Base-by-base conservation (phyloP, 1,140 invertebrate species). In the Ptiloglossa arizonensis region DNA sequence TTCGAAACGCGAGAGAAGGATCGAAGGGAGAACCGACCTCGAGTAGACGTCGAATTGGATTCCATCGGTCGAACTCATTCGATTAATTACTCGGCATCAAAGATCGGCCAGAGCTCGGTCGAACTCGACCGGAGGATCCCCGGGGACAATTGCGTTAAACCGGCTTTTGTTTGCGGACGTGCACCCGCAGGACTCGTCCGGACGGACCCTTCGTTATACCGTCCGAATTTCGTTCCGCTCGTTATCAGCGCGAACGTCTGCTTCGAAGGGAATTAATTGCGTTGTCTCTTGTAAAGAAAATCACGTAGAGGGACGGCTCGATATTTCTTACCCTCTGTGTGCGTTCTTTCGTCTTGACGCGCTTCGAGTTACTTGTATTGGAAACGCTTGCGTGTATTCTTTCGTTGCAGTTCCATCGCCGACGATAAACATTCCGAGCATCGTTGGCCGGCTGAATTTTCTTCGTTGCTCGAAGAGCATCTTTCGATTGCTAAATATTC, bases 11-110 rank as follows among this genome's bases (percentile, higher is more conserved):
- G 35, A 44, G 35, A 17, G 57, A 1, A 35, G 57, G 17, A 19
- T 3, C 24, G 54, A 57, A 32, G 27, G 27, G 9, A 4, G 38
- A 4, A 19, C 22, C 62, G 41, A 46, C 27, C n/a, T 38, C 41
- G 9, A 13, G 22, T n/a, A 38, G 60, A 63, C 60, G 62, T 46
- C 41, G 41, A 64, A 64, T 64, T 48, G 69, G 41, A 71, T 63
- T 54, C 67, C 75, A 59, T 71, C 32, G 64, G 54, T 44, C 44
- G 54, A 38, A 64, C 69, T 62, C 76, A 44, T 72, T 46, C 69
- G 52, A 72, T 68, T 62, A 76, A 76, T 76, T 76, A 76, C 63
- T 68, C 35, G 46, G 22, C 64, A 68, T 76, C 63, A 60, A 62
- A 76, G 52, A 67, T 57, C 54, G 60, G n/a, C 50, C 35, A 5